Conservation (phyloP, 2,888 invertebrate genomes). For the Hedychridium roseum region DNA sequence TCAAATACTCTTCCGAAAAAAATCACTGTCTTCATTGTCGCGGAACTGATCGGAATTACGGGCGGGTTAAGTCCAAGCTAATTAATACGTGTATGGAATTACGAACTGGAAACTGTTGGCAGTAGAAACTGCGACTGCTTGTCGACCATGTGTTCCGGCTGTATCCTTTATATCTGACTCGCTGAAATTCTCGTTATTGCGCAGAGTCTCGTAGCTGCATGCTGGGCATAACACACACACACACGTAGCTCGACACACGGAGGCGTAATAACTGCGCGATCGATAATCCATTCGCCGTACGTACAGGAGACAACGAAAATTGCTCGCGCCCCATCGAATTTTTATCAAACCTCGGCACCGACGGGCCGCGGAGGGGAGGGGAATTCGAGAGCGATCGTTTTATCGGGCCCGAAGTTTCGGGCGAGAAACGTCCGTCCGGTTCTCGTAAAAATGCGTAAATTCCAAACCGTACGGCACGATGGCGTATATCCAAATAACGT, state of each 20-base stretch:
- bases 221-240: neutral
- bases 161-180: constrained; percentile 28
- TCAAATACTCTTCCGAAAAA: too few relatives aligned
- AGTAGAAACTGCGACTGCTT: constrained; percentile 9
- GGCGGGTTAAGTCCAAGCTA: too few relatives aligned
- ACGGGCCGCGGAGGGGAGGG: too few relatives aligned
- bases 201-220: constrained; percentile 9
- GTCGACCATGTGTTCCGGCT: constrained; percentile 12
- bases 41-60: too few relatives aligned
- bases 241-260: constrained; percentile 12
- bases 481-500: too few relatives aligned
- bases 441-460: too few relatives aligned
- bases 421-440: too few relatives aligned
- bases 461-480: too few relatives aligned
- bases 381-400: too few relatives aligned
- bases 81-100: too few relatives aligned
- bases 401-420: too few relatives aligned
- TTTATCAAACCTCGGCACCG: constrained; percentile 29
- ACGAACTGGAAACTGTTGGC: constrained; percentile 5
- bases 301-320: constrained; percentile 39
- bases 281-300: constrained; percentile 36
- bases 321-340: constrained; percentile 30
- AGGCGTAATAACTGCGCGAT: constrained; percentile 32
- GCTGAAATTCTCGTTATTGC: constrained; percentile 19
- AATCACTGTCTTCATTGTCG: too few relatives aligned